These are phyloP conservation scores for Drosophila subobscura DNA, from an alignment of 1,140 invertebrate genomes.

Conservation along the genomic window DNA sequence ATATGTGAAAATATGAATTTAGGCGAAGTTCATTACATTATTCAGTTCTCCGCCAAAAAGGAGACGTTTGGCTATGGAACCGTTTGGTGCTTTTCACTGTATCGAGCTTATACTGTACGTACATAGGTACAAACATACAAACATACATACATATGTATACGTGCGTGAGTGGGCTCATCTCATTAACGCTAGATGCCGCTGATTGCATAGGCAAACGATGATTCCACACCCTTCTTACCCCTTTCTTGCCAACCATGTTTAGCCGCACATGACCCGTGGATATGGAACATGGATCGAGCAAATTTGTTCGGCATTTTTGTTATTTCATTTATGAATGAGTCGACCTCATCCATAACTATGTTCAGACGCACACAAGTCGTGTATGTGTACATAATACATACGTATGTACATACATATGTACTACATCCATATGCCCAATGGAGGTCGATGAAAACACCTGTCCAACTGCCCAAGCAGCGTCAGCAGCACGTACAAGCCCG, in stretches of 20 bases:
- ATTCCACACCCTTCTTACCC: constrained; percentile 16
- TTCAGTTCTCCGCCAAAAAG: too few relatives aligned
- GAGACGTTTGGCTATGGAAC: too few relatives aligned
- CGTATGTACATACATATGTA: not conserved
- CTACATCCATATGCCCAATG: constrained; percentile 15
- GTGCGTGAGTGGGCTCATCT: constrained; percentile 41
- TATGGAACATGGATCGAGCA: constrained; percentile 24
- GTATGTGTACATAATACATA: constrained; percentile 9
- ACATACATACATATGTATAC: not conserved
- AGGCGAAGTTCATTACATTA: too few relatives aligned
- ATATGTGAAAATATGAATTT: not conserved
- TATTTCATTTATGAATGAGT: constrained; percentile 71
- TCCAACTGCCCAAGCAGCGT: constrained; percentile 21
- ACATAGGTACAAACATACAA: constrained; percentile 14
- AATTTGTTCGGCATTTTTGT: constrained; percentile 40
- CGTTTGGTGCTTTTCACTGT: too few relatives aligned
- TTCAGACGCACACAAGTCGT: not conserved
- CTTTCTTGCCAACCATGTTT: not conserved
- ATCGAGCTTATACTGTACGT: not conserved
- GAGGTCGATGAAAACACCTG: constrained; percentile 49
- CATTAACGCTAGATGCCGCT: constrained; percentile 67
- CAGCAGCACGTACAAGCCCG: constrained; percentile 9
- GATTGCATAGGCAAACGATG: constrained; percentile 61
- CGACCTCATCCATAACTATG: not conserved
- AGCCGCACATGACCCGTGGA: constrained; percentile 44